phyloP scores from a whole-genome alignment of 1,140 invertebrate genomes.

The Panagrolaimus sp. region DNA sequence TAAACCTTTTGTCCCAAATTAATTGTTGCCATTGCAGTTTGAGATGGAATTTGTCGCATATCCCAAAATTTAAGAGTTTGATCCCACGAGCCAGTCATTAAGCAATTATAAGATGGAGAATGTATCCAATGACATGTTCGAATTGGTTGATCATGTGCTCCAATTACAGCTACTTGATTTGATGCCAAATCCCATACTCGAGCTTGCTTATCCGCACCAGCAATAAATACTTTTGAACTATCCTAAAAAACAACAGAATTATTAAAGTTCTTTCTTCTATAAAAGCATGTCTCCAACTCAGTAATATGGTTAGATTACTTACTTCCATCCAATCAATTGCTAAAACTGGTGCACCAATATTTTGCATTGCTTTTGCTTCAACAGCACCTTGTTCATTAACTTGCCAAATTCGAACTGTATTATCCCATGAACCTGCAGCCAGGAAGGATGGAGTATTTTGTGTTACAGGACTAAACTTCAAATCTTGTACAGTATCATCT shows the following conservation, averaged over 20 bases:
- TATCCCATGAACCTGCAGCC: slow-evolving; percentile 93
- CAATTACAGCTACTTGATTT: slow-evolving; percentile 72
- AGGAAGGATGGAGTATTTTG: slow-evolving; percentile 75
- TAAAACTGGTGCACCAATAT: slow-evolving; percentile 83
- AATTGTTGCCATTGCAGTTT: slow-evolving; percentile 81
- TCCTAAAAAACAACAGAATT: slow-evolving; percentile 72
- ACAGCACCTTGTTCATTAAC: slow-evolving; percentile 65
- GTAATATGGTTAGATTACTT: not conserved
- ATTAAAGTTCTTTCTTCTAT: too few species aligned
- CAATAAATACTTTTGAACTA: slow-evolving; percentile 92
- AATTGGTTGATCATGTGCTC: slow-evolving; percentile 82
- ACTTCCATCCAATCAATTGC: slow-evolving; percentile 89
- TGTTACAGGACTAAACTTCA: slow-evolving; percentile 81
- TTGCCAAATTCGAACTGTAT: slow-evolving; percentile 89
- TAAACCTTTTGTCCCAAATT: slow-evolving; percentile 87
- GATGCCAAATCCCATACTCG: slow-evolving; percentile 95
- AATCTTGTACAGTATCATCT: slow-evolving; percentile 86
- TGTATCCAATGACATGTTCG: slow-evolving; percentile 97
- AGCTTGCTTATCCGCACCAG: slow-evolving; percentile 91
- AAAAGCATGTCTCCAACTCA: not conserved
- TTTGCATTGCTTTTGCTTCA: slow-evolving; percentile 92
- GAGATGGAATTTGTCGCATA: slow-evolving; percentile 68
- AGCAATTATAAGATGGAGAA: slow-evolving; percentile 82
- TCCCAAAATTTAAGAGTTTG: slow-evolving; percentile 99
- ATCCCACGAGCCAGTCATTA: slow-evolving; percentile 99